Evolutionary conservation across 2,888 invertebrate genomes (phyloP), one percentile per base, ranked within the genome.

Genomic region (Callinectes sapidus): DNA sequence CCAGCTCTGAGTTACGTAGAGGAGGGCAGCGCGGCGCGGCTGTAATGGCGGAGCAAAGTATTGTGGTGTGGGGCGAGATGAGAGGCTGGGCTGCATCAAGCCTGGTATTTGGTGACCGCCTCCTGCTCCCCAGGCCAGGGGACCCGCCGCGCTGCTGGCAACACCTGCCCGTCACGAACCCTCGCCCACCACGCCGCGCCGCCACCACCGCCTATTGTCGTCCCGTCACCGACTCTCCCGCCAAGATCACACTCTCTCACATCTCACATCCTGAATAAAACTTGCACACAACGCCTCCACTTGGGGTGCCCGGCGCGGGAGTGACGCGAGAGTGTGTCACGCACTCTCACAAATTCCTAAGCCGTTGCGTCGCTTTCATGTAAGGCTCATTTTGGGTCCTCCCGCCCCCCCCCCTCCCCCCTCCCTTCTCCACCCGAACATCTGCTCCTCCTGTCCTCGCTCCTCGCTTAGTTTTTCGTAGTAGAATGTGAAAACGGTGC

Each of bases 51-150:
- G 32, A 92, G 87, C 66, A 92, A 92, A 90, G 92, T 92, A 92
- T 90, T 92, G 90, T 92, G 90, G 92, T 77, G 92, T 55, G 89
- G 86, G 61, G 90, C 66, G 77, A 92, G 92, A 92, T 92, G 90
- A 92, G 90, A 90, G 92, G 92, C 92, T 90, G 87, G 87, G 90
- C 86, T 90, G 92, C 92, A 92, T 92, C 90, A 92, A 87, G 92
- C 92, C 90, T 92, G 92, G 92, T 92, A 92, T 92, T 92, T 92
- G 92, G 92, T 90, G 92, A 86, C 90, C 89, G 81, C 90, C 35
- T 23, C 87, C 87, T 28, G 42, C 89, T 42, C 87, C 87, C 87
- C 35, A 66, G 90, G 90, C 87, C 55, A 89, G 39, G 89, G 91
- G 89, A 48, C 77, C 42, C 87, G 90, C 92, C 92, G 71, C 66